These are phyloP conservation scores for Schlechtendalia chinensis DNA, from an alignment of 1,140 invertebrate genomes.

Conservation along the genomic window DNA sequence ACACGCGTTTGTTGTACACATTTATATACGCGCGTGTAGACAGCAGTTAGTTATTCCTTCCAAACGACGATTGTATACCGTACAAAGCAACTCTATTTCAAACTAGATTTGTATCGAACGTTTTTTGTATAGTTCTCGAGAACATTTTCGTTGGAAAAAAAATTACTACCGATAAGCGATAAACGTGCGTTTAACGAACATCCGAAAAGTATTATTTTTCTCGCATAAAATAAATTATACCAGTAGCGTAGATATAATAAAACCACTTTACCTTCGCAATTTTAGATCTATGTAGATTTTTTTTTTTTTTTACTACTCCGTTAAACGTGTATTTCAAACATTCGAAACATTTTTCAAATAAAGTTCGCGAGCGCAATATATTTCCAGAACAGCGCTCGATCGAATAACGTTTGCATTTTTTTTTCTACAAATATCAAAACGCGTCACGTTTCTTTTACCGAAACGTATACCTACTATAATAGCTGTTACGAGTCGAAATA, in stretches of 20 bases:
- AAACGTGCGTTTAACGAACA: slow-evolving; percentile 6
- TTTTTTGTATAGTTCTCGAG: neutral
- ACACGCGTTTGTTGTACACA: neutral
- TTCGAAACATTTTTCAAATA: neutral
- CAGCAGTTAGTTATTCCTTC: neutral
- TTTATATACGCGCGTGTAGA: neutral
- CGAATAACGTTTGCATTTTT: neutral
- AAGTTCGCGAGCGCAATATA: neutral
- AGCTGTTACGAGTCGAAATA: neutral
- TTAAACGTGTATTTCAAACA: slow-evolving; percentile 12
- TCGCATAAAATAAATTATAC: slow-evolving; percentile 18
- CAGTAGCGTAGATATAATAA: neutral
- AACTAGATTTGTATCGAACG: slow-evolving; percentile 13
- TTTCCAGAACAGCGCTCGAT: neutral
- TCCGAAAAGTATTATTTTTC: neutral
- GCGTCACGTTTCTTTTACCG: neutral
- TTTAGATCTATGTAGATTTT: neutral
- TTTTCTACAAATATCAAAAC: neutral
- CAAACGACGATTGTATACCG: neutral
- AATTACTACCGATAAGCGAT: slow-evolving; percentile 1
- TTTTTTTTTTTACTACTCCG: too few relatives aligned
- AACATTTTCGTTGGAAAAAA: neutral
- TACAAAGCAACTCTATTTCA: neutral
- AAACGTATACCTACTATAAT: too few relatives aligned
- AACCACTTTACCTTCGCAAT: neutral